Base-by-base conservation (phyloP, 2,797 vertebrate genomes). In the Muscicapa comitata region DNA sequence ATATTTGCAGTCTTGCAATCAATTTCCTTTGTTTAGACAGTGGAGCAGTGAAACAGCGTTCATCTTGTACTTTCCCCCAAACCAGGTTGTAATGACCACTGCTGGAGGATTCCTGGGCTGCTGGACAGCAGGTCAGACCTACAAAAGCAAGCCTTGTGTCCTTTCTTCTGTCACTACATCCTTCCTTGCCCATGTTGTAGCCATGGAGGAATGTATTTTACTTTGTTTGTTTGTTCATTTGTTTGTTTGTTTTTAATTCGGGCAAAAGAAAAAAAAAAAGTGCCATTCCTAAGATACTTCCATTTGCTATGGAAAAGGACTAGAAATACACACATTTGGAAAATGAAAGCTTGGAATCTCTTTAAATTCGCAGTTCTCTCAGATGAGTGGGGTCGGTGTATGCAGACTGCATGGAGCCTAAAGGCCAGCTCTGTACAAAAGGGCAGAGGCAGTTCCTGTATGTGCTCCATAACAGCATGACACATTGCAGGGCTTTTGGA, bases 361-460 rank as follows among this genome's bases (percentile, higher is more conserved):
- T 68, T 75, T 86, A 93, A 81, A 53, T 55, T 71, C 73, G 40
- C 38, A 29, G 62, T 63, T 93, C 82, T 48, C 88, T 82, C 31
- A 75, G 84, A 80, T 50, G 87, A 94, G 68, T 45, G 40, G 54
- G 82, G 80, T 84, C 9, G 28, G 54, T 91, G 57, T 59, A 58
- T 85, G 92, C 91, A 96, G 96, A 96, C 88, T 81, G 70, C 70
- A 53, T 3, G 95, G 96, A 97, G 96, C 96, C 96, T 96, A 88
- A 89, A 94, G 95, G 95, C 94, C 91, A 95, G 76, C 91, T 78
- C 78, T 42, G 93, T 88, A 97, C 95, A 96, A 96, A 96, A 97
- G 96, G 96, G 96, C 96, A 97, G 87, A 90, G 91, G 94, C 95
- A 96, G 95, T 96, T 96, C 96, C 96, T 95, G 95, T 71, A 88